Percentiles rank a stretch among this genome's conserved stretches.
phyloP scores from a whole-genome alignment of 2,888 invertebrate genomes.

The Helleia helle region DNA sequence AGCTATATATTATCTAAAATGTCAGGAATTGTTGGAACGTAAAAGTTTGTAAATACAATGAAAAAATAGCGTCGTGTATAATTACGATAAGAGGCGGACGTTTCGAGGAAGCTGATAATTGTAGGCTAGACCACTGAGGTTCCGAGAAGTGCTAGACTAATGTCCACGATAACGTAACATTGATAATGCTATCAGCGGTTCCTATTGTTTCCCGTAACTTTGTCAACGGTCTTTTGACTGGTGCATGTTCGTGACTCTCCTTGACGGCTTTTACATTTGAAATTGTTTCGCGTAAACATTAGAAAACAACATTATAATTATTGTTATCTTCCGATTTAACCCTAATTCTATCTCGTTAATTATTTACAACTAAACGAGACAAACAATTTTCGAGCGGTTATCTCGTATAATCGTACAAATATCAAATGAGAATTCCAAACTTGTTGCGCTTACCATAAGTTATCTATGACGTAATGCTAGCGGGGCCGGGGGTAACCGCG shows the following conservation, averaged over 20 bases:
- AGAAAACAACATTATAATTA: too few species aligned
- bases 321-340: too few species aligned
- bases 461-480: not conserved
- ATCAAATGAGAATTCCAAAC: not conserved
- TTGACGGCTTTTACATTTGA: too few species aligned
- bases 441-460: not conserved
- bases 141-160: conserved; percentile 49
- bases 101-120: conserved; percentile 60
- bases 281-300: too few species aligned
- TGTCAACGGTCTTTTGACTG: too few species aligned
- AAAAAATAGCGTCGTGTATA: conserved; percentile 23
- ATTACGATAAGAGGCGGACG: conserved; percentile 37
- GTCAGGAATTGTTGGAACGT: conserved; percentile 1
- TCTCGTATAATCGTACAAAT: not conserved
- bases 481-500: not conserved
- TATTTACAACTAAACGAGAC: too few species aligned
- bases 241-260: too few species aligned
- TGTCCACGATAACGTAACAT: conserved; percentile 45
- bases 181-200: conserved; percentile 51
- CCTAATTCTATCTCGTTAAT: too few species aligned
- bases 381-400: not conserved
- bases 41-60: conserved; percentile 12
- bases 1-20: not conserved
- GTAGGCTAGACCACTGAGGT: conserved; percentile 34
- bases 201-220: conserved; percentile 22